Evolutionary conservation across 2,888 invertebrate species (phyloP).

Genomic region (Apotomis betuletana): DNA sequence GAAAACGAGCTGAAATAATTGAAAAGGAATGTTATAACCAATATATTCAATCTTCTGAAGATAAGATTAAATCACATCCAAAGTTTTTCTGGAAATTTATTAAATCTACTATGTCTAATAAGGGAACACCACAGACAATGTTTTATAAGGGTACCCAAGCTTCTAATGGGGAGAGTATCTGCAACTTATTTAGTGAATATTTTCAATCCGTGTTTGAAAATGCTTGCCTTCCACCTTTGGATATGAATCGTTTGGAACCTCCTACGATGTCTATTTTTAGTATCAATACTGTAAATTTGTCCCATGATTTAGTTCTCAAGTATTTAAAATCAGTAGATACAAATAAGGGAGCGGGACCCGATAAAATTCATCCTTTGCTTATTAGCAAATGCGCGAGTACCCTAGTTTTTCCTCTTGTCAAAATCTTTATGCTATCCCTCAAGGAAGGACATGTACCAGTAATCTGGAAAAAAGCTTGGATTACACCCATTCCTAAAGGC

Average conservation of each 20-base stretch:
- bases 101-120: too few relatives aligned
- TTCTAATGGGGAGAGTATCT: too few relatives aligned
- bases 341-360: slow-evolving; percentile 3
- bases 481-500: slow-evolving; percentile 4
- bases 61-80: slow-evolving; percentile 17
- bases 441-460: background rate
- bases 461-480: slow-evolving; percentile 8
- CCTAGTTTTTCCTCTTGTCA: background rate
- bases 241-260: too few relatives aligned
- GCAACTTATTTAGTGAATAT: background rate
- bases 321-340: background rate
- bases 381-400: background rate
- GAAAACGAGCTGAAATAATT: slow-evolving; percentile 16
- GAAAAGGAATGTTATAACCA: slow-evolving; percentile 7
- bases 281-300: background rate
- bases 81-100: slow-evolving; percentile 2
- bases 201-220: background rate
- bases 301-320: too few relatives aligned
- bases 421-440: too few relatives aligned
- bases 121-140: too few relatives aligned
- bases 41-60: slow-evolving; percentile 3
- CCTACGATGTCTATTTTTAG: too few relatives aligned
- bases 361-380: background rate
- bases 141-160: too few relatives aligned
- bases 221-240: too few relatives aligned